Base-by-base conservation (phyloP, 2,113 vertebrate species). In the Takifugu bimaculatus region DNA sequence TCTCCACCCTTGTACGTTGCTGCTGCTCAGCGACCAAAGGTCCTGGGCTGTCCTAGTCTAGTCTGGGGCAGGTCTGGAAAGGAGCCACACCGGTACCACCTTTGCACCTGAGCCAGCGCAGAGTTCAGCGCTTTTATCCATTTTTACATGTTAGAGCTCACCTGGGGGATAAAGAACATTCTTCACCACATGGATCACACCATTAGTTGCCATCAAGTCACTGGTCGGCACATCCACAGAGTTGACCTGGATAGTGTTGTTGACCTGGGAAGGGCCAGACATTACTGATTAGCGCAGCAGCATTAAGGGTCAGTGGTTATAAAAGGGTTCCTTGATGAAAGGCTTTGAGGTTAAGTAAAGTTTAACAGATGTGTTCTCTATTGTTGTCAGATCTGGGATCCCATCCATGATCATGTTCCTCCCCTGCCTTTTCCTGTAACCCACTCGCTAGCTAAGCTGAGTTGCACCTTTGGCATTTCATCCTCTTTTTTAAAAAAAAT, bases 161-260 rank as follows among this genome's bases (percentile, higher is more conserved):
- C 97, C 94, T 72, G 87, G 90, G 50, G 97, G 97, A 64, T 96
- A 98, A 0, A 99, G 91, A 20, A 99, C 85, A 69, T 94, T 95
- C 75, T 96, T 94, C 65, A 99, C 89, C 13, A 96, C 90, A 26
- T 99, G 96, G 86, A 98, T 90, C 6, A 98, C 97, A 27, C 97
- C 97, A 6, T 99, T 99, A 28, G 92, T 95, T 57, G 95, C 93
- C 95, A 99, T 95, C 52, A 95, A 85, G 86, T 99, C 97, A 56
- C 91, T 79, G 74, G 93, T 73, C 56, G 88, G 92, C 49, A 97
- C 91, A 58, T 92, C 89, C 67, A 97, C 60, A 39, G 94, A 93
- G 86, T 99, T 98, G 52, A 98, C 91, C 9, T 91, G 66, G 72
- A 98, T 92, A 14, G 93, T 93, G 62, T 93, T 93, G 81, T 98